phyloP scores from a whole-genome alignment of 1,140 invertebrate genomes.

The Bactericera cockerelli region DNA sequence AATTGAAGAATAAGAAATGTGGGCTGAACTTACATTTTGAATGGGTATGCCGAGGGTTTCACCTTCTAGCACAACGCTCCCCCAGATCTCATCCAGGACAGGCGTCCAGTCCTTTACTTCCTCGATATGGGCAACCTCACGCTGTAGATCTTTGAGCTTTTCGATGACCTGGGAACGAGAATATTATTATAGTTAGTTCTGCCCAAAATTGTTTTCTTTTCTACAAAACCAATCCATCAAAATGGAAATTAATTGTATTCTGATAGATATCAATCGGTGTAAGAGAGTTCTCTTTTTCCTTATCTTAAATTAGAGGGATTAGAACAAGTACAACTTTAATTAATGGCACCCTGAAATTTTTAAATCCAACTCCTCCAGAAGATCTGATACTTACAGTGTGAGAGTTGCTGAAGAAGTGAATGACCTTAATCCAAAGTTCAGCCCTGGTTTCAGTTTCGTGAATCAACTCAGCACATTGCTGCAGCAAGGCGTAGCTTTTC shows the following conservation, averaged over 20 bases:
- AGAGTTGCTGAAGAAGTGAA: not conserved
- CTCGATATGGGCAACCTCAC: not conserved
- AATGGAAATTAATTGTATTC: too few relatives aligned
- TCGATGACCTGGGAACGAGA: not conserved
- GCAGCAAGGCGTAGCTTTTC: not conserved
- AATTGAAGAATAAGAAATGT: too few relatives aligned
- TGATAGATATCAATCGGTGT: too few relatives aligned
- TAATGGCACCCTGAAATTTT: too few relatives aligned
- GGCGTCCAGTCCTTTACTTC: constrained; percentile 2
- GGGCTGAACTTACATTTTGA: not conserved
- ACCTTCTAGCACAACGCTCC: not conserved
- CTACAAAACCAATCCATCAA: too few relatives aligned
- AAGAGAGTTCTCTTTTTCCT: too few relatives aligned
- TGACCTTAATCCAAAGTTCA: not conserved
- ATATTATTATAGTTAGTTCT: too few relatives aligned
- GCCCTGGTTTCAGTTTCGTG: not conserved
- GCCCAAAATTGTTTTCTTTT: too few relatives aligned
- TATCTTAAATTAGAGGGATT: too few relatives aligned
- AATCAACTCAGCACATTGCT: constrained; percentile 3
- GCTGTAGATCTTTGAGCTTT: not conserved
- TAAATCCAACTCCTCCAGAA: too few relatives aligned
- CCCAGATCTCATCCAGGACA: not conserved
- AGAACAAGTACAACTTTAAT: too few relatives aligned
- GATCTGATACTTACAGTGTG: constrained; percentile 8
- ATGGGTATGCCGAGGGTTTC: constrained; percentile 3